These are phyloP conservation scores for Luehdorfia chinensis DNA, from an alignment of 1,140 invertebrate genomes.

Conservation along the genomic window DNA sequence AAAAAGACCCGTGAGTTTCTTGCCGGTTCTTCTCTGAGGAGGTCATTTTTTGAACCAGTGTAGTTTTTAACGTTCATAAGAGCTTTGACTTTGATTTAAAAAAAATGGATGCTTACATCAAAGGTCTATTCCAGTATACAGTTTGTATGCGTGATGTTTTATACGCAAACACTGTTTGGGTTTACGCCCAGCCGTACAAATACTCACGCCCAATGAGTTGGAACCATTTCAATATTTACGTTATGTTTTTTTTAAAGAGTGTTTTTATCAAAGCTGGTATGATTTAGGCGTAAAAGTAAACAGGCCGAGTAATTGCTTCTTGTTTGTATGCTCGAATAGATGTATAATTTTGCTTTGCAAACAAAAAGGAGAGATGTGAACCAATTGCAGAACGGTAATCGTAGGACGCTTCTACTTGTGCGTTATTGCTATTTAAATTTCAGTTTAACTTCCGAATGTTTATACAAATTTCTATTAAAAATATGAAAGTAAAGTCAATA, in stretches of 20 bases:
- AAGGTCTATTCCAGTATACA: slow-evolving; percentile 4
- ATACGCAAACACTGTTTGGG: background rate
- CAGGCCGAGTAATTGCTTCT: slow-evolving; percentile 25
- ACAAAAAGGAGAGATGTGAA: slow-evolving; percentile 7
- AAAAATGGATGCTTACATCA: slow-evolving; percentile 13
- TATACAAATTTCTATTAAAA: slow-evolving; percentile 4
- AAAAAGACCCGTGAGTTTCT: too few relatives aligned
- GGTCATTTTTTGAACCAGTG: too few relatives aligned
- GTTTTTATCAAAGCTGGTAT: slow-evolving; percentile 18
- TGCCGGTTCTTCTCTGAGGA: too few relatives aligned
- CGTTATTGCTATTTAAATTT: slow-evolving; percentile 12
- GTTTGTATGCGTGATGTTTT: slow-evolving; percentile 1
- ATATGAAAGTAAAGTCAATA: background rate
- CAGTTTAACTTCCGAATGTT: slow-evolving; percentile 1
- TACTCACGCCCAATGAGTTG: slow-evolving; percentile 23
- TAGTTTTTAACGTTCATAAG: too few relatives aligned
- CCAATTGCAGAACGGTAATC: slow-evolving; percentile 2
- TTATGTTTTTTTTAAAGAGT: slow-evolving; percentile 1
- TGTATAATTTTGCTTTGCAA: slow-evolving; percentile 15
- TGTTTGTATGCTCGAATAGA: slow-evolving; percentile 20
- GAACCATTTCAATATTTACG: slow-evolving; percentile 25
- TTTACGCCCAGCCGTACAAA: slow-evolving; percentile 17
- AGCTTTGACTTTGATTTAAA: too few relatives aligned
- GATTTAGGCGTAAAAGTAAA: slow-evolving; percentile 26
- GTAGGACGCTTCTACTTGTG: background rate